Conservation (phyloP, 2,888 invertebrate species). For the Gandaritis pyraliata region DNA sequence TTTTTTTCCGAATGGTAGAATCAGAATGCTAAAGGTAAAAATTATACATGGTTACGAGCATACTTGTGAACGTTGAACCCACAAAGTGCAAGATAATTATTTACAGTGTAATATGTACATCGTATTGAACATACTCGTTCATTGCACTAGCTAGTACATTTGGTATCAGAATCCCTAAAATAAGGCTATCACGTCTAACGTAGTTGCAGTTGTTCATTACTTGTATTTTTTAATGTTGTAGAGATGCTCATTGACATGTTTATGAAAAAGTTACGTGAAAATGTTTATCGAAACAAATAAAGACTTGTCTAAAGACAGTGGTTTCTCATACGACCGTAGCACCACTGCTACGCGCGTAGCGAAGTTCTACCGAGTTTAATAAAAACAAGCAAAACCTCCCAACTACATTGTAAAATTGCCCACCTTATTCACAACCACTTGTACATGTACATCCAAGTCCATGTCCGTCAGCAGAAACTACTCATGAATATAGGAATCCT, state of each 20-base stretch:
- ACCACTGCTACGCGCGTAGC: slow-evolving; percentile 14
- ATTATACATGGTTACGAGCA: not conserved
- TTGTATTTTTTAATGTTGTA: not conserved
- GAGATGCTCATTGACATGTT: too few relatives aligned
- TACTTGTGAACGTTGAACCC: slow-evolving; percentile 4
- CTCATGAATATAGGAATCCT: too few relatives aligned
- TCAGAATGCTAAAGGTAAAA: not conserved
- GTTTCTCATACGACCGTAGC: slow-evolving; percentile 10
- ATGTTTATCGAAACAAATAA: not conserved
- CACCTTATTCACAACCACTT: too few relatives aligned
- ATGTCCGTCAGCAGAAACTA: too few relatives aligned
- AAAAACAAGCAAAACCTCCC: not conserved
- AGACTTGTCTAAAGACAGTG: not conserved
- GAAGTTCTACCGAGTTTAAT: not conserved
- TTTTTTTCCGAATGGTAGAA: too few relatives aligned
- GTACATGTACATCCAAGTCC: too few relatives aligned
- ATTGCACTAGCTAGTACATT: too few relatives aligned
- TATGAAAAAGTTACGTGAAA: not conserved
- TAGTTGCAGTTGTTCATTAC: not conserved
- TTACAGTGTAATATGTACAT: too few relatives aligned
- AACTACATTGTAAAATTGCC: too few relatives aligned
- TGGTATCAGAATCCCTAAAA: slow-evolving; percentile 11
- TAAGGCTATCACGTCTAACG: not conserved
- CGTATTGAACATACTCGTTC: too few relatives aligned
- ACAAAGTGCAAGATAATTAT: too few relatives aligned